Percentiles rank a stretch among this genome's conserved stretches.
These are phyloP conservation scores for Scomber japonicus DNA, from an alignment of 2,113 vertebrate species.

Conservation along the genomic window DNA sequence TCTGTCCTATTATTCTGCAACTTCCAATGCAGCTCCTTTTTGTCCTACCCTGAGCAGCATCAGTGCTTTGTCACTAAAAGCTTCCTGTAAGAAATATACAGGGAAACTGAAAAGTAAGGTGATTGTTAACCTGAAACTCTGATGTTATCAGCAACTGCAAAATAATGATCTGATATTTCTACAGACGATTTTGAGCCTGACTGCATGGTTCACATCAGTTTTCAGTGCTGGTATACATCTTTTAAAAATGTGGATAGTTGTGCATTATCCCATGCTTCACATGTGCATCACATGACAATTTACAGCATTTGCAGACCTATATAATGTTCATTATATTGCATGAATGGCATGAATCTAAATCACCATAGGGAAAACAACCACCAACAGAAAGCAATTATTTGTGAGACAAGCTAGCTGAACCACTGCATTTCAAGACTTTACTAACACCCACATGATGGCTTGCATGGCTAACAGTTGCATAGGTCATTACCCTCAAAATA, in stretches of 20 bases:
- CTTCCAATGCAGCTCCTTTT: slow-evolving; percentile 22
- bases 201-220: not conserved
- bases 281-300: slow-evolving; percentile 4
- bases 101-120: not conserved
- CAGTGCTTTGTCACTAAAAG: slow-evolving; percentile 25
- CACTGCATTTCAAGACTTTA: slow-evolving; percentile 13
- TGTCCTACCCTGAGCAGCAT: slow-evolving; percentile 12
- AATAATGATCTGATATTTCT: slow-evolving; percentile 33
- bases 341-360: slow-evolving; percentile 9
- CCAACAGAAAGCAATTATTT: slow-evolving; percentile 43
- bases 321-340: slow-evolving; percentile 19
- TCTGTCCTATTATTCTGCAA: slow-evolving; percentile 52
- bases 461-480: slow-evolving; percentile 29
- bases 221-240: not conserved
- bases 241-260: not conserved
- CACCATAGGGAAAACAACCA: slow-evolving; percentile 15
- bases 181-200: not conserved
- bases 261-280: not conserved
- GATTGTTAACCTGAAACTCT: slow-evolving; percentile 8
- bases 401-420: slow-evolving; percentile 11
- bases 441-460: slow-evolving; percentile 35
- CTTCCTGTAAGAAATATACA: not conserved
- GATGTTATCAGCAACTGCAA: slow-evolving; percentile 10
- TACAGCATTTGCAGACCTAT: not conserved
- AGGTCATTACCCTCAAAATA: slow-evolving; percentile 42